These are phyloP conservation scores for Syritta pipiens DNA, from an alignment of 2,888 invertebrate genomes.

Conservation along the genomic window DNA sequence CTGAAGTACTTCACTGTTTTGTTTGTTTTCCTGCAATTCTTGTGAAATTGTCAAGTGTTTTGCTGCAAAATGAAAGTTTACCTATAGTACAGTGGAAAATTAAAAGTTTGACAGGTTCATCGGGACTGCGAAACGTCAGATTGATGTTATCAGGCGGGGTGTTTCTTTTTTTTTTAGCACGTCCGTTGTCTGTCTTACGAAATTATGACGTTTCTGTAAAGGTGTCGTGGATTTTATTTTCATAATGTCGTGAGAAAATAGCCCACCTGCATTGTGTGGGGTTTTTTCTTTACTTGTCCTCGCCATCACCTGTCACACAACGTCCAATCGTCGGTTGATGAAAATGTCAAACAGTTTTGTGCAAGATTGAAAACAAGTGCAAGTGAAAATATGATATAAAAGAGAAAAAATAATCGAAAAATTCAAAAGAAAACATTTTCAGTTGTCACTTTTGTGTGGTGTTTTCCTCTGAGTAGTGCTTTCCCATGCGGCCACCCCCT, in stretches of 20 bases:
- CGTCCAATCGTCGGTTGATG: constrained; percentile 8
- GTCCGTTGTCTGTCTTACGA: constrained; percentile 11
- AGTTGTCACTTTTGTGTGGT: neutral
- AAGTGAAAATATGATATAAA: constrained; percentile 26
- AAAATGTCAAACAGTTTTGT: constrained; percentile 25
- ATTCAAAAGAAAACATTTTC: neutral
- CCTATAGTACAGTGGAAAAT: constrained; percentile 14
- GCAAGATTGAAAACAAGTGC: constrained; percentile 4
- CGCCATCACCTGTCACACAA: constrained; percentile 3
- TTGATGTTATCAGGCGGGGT: constrained; percentile 1
- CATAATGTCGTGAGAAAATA: constrained; percentile 1
- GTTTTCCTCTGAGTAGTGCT: constrained; percentile 19
- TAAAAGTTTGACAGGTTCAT: constrained; percentile 31
- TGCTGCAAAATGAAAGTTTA: constrained; percentile 18
- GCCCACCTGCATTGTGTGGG: neutral
- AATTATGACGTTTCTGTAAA: neutral
- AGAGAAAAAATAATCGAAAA: neutral
- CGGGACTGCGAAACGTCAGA: constrained; percentile 57
- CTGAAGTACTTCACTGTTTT: constrained; percentile 10
- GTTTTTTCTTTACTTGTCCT: neutral
- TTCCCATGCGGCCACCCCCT: constrained; percentile 58
- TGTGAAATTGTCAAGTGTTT: constrained; percentile 25
- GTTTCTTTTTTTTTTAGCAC: neutral
- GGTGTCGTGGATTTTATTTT: neutral
- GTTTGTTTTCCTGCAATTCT: constrained; percentile 2